Evolutionary conservation across 2,797 vertebrate genomes (phyloP).

Genomic region (Micrastur ruficollis): DNA sequence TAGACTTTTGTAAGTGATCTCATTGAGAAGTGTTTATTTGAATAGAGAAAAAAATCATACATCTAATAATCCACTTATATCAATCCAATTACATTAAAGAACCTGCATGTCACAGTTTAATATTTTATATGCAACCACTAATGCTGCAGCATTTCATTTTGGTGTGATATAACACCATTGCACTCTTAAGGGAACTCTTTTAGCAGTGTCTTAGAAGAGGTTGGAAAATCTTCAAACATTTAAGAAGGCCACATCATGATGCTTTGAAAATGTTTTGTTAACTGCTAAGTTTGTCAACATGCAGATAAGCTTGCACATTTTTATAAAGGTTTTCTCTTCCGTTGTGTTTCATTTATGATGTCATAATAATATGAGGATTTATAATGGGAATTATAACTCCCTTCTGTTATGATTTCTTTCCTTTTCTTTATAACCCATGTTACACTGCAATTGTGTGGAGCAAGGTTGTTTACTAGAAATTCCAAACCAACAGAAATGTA

Average conservation of each 20-base stretch:
- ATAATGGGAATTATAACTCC: neutral
- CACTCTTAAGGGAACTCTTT: neutral
- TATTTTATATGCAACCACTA: neutral
- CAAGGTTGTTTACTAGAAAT: neutral
- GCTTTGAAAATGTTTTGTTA: neutral
- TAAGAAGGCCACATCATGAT: neutral
- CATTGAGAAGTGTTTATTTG: neutral
- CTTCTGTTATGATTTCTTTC: neutral
- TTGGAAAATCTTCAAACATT: neutral
- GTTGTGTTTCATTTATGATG: neutral
- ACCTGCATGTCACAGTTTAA: neutral
- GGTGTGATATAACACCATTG: neutral
- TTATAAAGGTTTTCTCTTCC: neutral
- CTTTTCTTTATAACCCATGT: neutral
- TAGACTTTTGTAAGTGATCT: neutral
- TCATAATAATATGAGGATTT: neutral
- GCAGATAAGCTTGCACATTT: neutral
- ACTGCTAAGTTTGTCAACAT: neutral
- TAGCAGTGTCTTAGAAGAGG: neutral
- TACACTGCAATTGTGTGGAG: neutral
- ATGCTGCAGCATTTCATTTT: neutral
- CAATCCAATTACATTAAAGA: neutral
- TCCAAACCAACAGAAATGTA: neutral
- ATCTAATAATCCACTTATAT: neutral
- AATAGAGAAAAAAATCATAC: neutral